Conservation (phyloP, 2,113 vertebrate species). For the Sylvilagus bachmani region DNA sequence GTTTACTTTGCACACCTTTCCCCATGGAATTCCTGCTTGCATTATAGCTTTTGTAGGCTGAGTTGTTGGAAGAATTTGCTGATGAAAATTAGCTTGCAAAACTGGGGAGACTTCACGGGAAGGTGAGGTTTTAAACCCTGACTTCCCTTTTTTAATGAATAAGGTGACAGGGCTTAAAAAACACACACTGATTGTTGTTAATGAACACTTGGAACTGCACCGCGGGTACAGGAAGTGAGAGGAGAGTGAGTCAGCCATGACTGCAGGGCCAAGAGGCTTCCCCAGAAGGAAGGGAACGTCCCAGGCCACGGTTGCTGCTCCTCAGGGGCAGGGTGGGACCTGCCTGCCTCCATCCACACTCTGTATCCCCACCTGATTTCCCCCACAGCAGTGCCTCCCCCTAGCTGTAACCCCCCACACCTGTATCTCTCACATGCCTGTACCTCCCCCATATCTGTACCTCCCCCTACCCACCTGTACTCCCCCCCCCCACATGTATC, state of each 20-base stretch:
- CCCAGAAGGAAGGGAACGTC: background rate
- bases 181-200: background rate
- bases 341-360: background rate
- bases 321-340: background rate
- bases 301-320: background rate
- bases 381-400: background rate
- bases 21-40: constrained; percentile 54
- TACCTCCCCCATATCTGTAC: background rate
- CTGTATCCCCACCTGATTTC: too few relatives aligned
- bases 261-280: background rate
- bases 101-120: background rate
- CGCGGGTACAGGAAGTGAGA: background rate
- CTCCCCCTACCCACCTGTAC: background rate
- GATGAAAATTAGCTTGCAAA: constrained; percentile 2
- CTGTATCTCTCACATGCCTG: background rate
- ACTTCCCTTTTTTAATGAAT: constrained; percentile 14
- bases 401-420: background rate
- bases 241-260: rapidly evolving
- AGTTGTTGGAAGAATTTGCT: constrained; percentile 22
- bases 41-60: constrained; percentile 23
- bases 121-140: constrained; percentile 14
- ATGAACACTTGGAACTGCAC: background rate
- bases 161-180: constrained; percentile 28
- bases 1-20: constrained; percentile 47
- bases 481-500: too few relatives aligned